Evolutionary conservation across 2,888 invertebrate genomes (phyloP), one percentile per base, ranked within the genome.

Genomic region (Hirudinaria manillensis): DNA sequence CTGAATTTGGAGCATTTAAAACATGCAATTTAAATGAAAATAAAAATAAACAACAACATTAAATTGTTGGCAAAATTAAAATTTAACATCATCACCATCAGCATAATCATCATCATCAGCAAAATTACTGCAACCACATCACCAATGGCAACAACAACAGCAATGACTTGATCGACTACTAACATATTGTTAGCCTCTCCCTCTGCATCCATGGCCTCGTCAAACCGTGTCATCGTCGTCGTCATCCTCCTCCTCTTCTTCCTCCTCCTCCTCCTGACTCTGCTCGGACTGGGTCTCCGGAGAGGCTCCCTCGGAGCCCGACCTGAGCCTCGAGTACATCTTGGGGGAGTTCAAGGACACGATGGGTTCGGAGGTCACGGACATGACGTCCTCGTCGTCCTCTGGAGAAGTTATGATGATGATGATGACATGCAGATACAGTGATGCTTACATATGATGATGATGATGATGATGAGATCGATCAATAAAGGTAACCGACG

Each of bases 321-420:
- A 29, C 36, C 77, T 27, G 4, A 61, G 36, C n/a, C 72, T 38
- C 24, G 34, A n/a, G 21, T 34, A 56, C 13, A 72, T 27, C 36
- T 29, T 74, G 13, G 76, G 75, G 7, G 72, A 65, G 61, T 66
- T 66, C 71, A 70, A 36, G 55, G 76, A 66, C 27, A 77, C 75
- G 16, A 76, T 75, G 13, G 79, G 79, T 66, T 79, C 79, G 4
- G 79, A 79, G 36, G 78, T 78, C 70, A 78, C 77, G n/a, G 79
- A 79, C 38, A 77, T 74, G 38, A 68, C 70, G 51, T 79, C 79
- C 6, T 77, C 78, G 19, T 79, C 78, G n/a, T 79, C 77, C 7
- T 78, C 77, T 3, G 76, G 36, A 55, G 72, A 32, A 68, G 45
- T 45, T 16, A 16, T 36, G 13, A 6, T 16, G 13, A 6, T 45